These are phyloP conservation scores for Chymomyza costata DNA, from an alignment of 1,140 invertebrate genomes.

Conservation along the genomic window DNA sequence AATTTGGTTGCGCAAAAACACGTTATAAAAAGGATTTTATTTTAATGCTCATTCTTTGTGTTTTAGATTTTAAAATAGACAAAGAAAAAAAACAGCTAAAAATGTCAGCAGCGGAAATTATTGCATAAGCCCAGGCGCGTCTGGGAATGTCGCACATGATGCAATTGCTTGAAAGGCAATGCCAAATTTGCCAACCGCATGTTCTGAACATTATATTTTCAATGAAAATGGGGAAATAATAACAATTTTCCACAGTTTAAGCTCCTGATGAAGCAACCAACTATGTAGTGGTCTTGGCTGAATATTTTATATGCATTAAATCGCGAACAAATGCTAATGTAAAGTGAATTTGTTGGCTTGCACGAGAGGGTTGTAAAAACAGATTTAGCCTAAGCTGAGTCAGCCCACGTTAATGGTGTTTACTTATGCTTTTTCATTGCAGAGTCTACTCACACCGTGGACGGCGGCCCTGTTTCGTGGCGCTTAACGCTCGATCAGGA, in stretches of 20 bases:
- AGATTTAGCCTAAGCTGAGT: too few species aligned
- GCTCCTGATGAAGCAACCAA: too few species aligned
- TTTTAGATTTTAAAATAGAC: not conserved
- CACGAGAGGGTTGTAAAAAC: too few species aligned
- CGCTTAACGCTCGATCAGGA: slow-evolving; percentile 92
- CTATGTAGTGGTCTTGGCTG: too few species aligned
- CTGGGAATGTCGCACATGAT: slow-evolving; percentile 68
- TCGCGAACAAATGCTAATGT: too few species aligned
- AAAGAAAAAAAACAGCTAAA: slow-evolving; percentile 34
- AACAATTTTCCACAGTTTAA: too few species aligned
- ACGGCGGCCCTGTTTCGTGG: slow-evolving; percentile 88
- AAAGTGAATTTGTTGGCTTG: too few species aligned
- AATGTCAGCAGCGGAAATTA: slow-evolving; percentile 42
- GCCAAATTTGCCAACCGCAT: slow-evolving; percentile 54
- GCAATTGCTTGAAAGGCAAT: slow-evolving; percentile 46
- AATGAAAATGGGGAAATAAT: not conserved
- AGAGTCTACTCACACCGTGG: slow-evolving; percentile 89
- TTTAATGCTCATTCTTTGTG: slow-evolving; percentile 31
- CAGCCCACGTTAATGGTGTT: too few species aligned
- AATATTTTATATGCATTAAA: too few species aligned
- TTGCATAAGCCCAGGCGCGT: slow-evolving; percentile 66
- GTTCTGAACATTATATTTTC: slow-evolving; percentile 10
- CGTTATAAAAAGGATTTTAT: slow-evolving; percentile 37
- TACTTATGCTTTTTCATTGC: slow-evolving; percentile 73
- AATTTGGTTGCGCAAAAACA: slow-evolving; percentile 27